Percentiles rank a stretch among this genome's conserved stretches.
Evolutionary conservation across 2,797 vertebrate genomes (phyloP).

Genomic region (Poecilia velifera): DNA sequence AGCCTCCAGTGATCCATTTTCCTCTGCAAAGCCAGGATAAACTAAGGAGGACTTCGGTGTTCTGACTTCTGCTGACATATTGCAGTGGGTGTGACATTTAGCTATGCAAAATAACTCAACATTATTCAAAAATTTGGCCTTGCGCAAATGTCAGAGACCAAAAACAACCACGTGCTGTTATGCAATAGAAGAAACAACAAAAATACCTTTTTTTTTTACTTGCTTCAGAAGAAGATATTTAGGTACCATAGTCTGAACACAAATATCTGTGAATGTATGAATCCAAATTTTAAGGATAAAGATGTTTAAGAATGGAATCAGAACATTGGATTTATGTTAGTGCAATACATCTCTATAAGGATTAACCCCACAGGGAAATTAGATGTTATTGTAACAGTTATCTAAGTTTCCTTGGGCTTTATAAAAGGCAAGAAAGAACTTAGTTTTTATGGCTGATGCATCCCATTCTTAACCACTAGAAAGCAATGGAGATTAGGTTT

Average conservation of each 20-base stretch:
- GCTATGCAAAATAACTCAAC: conserved; percentile 73
- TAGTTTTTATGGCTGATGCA: too few relatives aligned
- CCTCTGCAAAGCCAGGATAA: conserved; percentile 32
- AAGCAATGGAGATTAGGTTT: too few relatives aligned
- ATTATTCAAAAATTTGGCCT: conserved; percentile 77
- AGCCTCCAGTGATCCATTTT: conserved; percentile 50
- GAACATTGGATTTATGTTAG: not conserved
- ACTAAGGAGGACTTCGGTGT: conserved; percentile 25
- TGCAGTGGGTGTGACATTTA: conserved; percentile 82
- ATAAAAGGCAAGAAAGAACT: not conserved
- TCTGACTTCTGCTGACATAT: conserved; percentile 40
- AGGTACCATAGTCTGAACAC: conserved; percentile 30
- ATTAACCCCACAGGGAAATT: not conserved
- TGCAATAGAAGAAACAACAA: conserved; percentile 49
- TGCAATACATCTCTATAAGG: not conserved
- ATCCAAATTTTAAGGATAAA: not conserved
- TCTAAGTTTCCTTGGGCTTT: not conserved
- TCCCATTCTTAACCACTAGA: too few relatives aligned
- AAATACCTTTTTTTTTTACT: conserved; percentile 35
- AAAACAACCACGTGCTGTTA: conserved; percentile 62
- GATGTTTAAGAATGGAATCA: not conserved
- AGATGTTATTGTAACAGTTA: not conserved
- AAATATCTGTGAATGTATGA: conserved; percentile 1
- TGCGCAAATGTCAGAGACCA: conserved; percentile 77
- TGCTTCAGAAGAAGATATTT: conserved; percentile 21